Evolutionary conservation across 2,888 invertebrate species (phyloP).

Genomic region (Drosophila falleni): DNA sequence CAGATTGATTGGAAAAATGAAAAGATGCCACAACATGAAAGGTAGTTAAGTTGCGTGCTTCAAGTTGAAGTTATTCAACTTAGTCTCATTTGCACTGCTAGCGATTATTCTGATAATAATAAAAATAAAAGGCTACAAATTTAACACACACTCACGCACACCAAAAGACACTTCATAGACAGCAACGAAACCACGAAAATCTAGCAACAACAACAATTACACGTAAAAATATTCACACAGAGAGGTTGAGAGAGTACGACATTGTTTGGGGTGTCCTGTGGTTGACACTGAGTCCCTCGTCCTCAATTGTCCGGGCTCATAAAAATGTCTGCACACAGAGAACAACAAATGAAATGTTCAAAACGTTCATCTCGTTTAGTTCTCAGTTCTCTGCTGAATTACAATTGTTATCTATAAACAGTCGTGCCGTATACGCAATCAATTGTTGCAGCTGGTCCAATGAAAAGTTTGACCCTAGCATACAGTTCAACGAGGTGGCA

Average conservation of each 20-base stretch:
- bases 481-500: constrained; percentile 31
- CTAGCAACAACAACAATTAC: constrained; percentile 59
- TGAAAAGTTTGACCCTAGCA: constrained; percentile 45
- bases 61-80: constrained; percentile 5
- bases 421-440: constrained; percentile 75
- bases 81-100: constrained; percentile 17
- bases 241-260: constrained; percentile 5
- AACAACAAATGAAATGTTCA: constrained; percentile 39
- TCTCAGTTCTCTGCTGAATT: constrained; percentile 13
- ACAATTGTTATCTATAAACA: constrained; percentile 58
- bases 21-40: constrained; percentile 13
- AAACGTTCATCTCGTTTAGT: constrained; percentile 42
- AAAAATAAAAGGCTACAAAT: constrained; percentile 36
- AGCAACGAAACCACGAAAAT: constrained; percentile 45
- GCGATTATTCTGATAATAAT: constrained; percentile 30
- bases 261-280: constrained; percentile 21
- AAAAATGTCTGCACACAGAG: constrained; percentile 69
- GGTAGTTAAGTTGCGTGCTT: constrained; percentile 3
- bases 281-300: constrained; percentile 46
- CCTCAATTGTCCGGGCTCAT: constrained; percentile 50
- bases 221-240: constrained; percentile 32
- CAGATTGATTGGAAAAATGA: constrained; percentile 59
- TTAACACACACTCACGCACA: constrained; percentile 3
- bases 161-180: constrained; percentile 40
- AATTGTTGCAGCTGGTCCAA: constrained; percentile 68